Conservation (phyloP, 2,888 invertebrate species). For the Troides oblongomaculatus region DNA sequence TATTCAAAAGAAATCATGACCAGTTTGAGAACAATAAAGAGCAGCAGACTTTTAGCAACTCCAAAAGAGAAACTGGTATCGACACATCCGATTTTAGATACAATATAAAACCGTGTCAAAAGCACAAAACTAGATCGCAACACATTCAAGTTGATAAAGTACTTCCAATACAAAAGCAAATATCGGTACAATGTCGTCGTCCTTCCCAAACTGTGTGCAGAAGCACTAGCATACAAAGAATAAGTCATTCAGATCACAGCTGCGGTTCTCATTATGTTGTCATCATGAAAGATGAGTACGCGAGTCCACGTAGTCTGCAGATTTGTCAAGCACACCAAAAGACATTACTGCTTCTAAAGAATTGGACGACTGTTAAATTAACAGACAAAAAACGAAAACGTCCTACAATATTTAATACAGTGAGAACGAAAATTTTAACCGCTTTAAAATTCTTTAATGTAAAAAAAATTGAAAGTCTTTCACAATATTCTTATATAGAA, state of each 20-base stretch:
- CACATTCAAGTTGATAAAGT: slow-evolving; percentile 45
- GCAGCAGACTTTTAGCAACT: slow-evolving; percentile 14
- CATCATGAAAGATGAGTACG: slow-evolving; percentile 42
- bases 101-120: slow-evolving; percentile 18
- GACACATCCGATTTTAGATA: slow-evolving; percentile 16
- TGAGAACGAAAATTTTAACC: slow-evolving; percentile 41
- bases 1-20: slow-evolving; percentile 19
- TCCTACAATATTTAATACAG: slow-evolving; percentile 23
- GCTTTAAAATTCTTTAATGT: slow-evolving; percentile 44
- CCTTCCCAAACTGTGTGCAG: slow-evolving; percentile 36
- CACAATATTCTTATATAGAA: slow-evolving; percentile 40
- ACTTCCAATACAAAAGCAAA: slow-evolving; percentile 35
- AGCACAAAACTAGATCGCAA: slow-evolving; percentile 36
- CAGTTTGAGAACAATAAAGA: slow-evolving; percentile 6
- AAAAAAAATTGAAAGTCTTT: slow-evolving; percentile 54
- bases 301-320: slow-evolving; percentile 38
- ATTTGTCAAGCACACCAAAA: slow-evolving; percentile 52
- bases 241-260: slow-evolving; percentile 39
- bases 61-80: slow-evolving; percentile 22
- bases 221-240: slow-evolving; percentile 43
- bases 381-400: slow-evolving; percentile 23
- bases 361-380: slow-evolving; percentile 39
- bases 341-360: slow-evolving; percentile 42
- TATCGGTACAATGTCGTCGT: slow-evolving; percentile 45
- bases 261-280: slow-evolving; percentile 35